These are phyloP conservation scores for Aspidapion aeneum DNA, from an alignment of 2,888 invertebrate genomes.

Conservation along the genomic window DNA sequence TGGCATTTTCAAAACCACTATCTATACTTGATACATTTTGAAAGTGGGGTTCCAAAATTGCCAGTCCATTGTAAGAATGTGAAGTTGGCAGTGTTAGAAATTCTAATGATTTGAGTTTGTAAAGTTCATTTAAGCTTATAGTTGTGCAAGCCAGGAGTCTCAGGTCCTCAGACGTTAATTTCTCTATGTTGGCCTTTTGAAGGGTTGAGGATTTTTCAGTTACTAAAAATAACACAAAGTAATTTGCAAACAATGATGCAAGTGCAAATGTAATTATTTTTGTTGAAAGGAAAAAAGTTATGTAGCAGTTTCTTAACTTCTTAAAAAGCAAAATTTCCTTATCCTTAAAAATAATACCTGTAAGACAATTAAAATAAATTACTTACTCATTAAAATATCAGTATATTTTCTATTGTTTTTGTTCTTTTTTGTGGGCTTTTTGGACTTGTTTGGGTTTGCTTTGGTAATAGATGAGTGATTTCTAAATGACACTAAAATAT, in stretches of 20 bases:
- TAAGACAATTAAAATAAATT: constrained; percentile 12
- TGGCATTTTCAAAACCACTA: background rate
- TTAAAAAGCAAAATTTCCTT: no score
- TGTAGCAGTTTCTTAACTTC: no score
- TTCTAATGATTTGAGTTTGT: constrained; percentile 50
- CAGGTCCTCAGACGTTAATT: constrained; percentile 62
- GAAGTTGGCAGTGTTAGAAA: background rate
- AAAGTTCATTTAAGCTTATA: constrained; percentile 55
- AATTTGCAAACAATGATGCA: constrained; percentile 12
- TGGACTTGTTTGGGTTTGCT: constrained; percentile 32
- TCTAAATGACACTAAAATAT: constrained; percentile 28
- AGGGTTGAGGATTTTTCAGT: constrained; percentile 60
- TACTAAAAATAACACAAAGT: constrained; percentile 54
- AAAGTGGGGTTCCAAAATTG: background rate
- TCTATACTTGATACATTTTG: no score
- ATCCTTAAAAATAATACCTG: no score
- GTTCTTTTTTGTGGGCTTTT: constrained; percentile 31
- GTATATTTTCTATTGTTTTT: constrained; percentile 51
- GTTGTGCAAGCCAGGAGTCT: constrained; percentile 59
- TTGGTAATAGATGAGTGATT: constrained; percentile 38
- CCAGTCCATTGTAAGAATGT: background rate
- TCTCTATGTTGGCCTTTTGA: constrained; percentile 64
- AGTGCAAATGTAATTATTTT: constrained; percentile 9
- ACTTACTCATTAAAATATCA: constrained; percentile 66
- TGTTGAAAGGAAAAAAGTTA: no score